A percentile compares a stretch with the other conserved stretches of the same genome.
Evolutionary conservation across 2,797 vertebrate genomes (phyloP).

Genomic region (Arnoldichthys spilopterus): DNA sequence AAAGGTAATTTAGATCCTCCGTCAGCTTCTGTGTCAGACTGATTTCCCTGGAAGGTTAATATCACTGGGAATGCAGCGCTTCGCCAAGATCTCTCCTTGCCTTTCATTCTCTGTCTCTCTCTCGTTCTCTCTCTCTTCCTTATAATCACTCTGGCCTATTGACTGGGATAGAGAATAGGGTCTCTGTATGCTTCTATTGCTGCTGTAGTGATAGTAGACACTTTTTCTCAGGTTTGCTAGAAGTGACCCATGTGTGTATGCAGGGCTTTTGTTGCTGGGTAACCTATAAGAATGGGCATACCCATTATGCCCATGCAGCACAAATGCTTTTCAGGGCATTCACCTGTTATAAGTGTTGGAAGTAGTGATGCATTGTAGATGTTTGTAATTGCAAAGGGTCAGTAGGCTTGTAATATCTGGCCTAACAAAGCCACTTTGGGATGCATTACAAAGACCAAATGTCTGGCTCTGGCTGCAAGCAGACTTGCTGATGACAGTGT

Average conservation of each 20-base stretch:
- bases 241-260: conserved; percentile 43
- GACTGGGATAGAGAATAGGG: conserved; percentile 58
- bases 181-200: conserved; percentile 71
- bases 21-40: conserved; percentile 59
- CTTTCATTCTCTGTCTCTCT: conserved; percentile 36
- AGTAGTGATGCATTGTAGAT: background rate
- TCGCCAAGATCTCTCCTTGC: conserved; percentile 46
- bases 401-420: background rate
- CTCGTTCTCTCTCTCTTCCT: conserved; percentile 35
- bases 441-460: conserved; percentile 31
- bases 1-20: conserved; percentile 61
- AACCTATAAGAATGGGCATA: background rate
- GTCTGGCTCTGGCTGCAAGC: conserved; percentile 6
- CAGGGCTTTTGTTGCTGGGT: background rate
- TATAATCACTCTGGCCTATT: conserved; percentile 45
- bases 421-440: background rate
- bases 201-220: conserved; percentile 64
- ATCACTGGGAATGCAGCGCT: conserved; percentile 54
- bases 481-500: conserved; percentile 19
- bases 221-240: conserved; percentile 67
- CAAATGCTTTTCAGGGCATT: background rate
- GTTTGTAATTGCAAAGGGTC: background rate
- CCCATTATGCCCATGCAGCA: background rate
- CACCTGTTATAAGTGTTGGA: background rate
- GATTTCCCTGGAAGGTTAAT: conserved; percentile 57